phyloP scores from a whole-genome alignment of 2,113 vertebrate genomes.

The Alaudala cheleensis region DNA sequence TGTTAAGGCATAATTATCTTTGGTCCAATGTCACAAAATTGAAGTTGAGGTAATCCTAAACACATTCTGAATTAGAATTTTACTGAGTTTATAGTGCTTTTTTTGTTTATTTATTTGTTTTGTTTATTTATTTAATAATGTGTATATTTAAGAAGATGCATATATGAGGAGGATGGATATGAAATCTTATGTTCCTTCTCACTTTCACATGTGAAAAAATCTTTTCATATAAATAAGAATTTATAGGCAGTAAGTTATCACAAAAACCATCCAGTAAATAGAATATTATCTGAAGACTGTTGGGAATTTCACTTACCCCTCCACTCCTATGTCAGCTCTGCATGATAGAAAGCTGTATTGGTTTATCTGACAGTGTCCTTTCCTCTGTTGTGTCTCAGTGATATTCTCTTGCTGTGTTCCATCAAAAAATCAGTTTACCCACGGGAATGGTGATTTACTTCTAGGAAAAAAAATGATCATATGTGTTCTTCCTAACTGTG shows the following conservation, averaged over 20 bases:
- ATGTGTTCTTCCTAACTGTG: not conserved
- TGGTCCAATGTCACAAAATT: not conserved
- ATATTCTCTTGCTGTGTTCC: not conserved
- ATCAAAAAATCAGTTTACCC: not conserved
- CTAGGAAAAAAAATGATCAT: not conserved
- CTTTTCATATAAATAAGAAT: not conserved
- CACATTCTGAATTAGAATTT: not conserved
- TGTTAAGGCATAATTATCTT: constrained; percentile 16
- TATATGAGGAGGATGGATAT: not conserved
- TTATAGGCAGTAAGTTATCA: not conserved
- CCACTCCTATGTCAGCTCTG: not conserved
- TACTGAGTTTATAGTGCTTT: not conserved
- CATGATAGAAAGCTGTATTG: not conserved
- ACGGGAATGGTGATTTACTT: not conserved
- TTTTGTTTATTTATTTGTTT: fast-evolving
- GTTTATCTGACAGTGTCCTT: not conserved
- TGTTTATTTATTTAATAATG: not conserved
- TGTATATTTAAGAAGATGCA: not conserved
- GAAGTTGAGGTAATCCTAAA: not conserved
- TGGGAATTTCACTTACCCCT: not conserved
- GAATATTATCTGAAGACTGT: constrained; percentile 13
- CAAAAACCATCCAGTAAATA: not conserved
- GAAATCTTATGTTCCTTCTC: not conserved
- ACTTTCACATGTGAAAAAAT: not conserved
- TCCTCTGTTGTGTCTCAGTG: not conserved